Evolutionary conservation across 2,113 vertebrate species (phyloP), one percentile per base, ranked within the genome.

Genomic region (Brachyhypopomus gauderio): DNA sequence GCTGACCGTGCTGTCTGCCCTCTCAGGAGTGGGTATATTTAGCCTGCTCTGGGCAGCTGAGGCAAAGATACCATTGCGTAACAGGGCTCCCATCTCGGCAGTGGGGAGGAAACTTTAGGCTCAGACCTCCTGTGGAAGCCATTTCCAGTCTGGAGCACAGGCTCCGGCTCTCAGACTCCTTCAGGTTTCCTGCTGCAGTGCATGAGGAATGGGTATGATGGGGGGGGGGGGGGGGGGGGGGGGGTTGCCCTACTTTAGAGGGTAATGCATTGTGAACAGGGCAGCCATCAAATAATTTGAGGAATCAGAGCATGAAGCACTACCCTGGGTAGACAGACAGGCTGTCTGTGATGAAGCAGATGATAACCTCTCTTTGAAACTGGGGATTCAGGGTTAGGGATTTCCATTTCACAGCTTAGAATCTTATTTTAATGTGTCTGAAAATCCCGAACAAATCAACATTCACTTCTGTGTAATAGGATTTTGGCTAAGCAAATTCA

Each of bases 241-340:
- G n/a, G 77, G 63, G 71, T 36, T 59, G 59, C n/a, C 23, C 59
- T 79, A 20, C 66, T 82, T 85, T 22, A 52, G 20, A 55, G 45
- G 34, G 27, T 62, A 75, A 30, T 70, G 48, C 27, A 79, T 59
- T 79, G 34, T 45, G 45, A 81, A 73, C 20, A 69, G 38, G 11
- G 25, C 69, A 72, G 20, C 19, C 59, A 17, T 30, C 30, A 75
- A 82, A 41, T 82, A 66, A 73, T 81, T 34, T 83, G 60, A 79
- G 72, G n/a, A 86, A 80, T 80, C 58, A 59, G 78, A 78, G 86
- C 82, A 71, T 77, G 76, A 80, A 77, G 63, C n/a, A 52, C 38
- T 55, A 63, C 9, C 78, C 45, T 45, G 34, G 58, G 76, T 60
- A 62, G 41, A 48, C 30, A 22, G 45, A 17, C 20, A 45, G 75